These are phyloP conservation scores for Takifugu flavidus DNA, from an alignment of 2,113 vertebrate genomes.

Conservation along the genomic window DNA sequence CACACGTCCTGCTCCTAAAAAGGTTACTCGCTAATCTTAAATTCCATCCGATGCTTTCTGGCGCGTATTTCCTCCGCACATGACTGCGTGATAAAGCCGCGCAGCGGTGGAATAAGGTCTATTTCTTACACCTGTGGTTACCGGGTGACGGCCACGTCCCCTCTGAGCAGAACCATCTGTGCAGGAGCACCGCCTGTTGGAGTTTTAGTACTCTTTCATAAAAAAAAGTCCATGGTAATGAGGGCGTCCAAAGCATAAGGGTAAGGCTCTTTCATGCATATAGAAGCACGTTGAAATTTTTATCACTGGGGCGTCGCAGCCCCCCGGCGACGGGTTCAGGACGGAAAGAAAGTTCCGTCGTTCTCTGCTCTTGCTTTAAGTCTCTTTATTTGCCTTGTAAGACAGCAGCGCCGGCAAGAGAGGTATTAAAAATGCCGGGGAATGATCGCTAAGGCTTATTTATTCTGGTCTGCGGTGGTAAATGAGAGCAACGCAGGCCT, in stretches of 20 bases:
- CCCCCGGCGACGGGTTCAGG: conserved; percentile 10
- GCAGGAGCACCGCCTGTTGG: background rate
- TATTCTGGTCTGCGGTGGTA: conserved; percentile 16
- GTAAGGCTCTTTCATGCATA: conserved; percentile 59
- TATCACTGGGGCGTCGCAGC: conserved; percentile 48
- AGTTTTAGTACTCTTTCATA: conserved; percentile 4
- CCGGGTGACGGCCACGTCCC: conserved; percentile 16
- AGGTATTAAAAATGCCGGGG: background rate
- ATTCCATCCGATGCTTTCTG: too few species aligned
- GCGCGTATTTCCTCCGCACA: too few species aligned
- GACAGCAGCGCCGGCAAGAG: conserved; percentile 1
- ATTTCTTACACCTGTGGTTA: conserved; percentile 32
- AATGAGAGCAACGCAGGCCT: conserved; percentile 29
- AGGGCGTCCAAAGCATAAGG: conserved; percentile 37
- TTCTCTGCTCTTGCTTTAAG: background rate
- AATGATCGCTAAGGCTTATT: conserved; percentile 15
- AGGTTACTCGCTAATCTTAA: too few species aligned
- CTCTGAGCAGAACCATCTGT: conserved; percentile 9
- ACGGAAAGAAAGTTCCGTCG: conserved; percentile 1
- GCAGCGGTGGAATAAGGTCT: conserved; percentile 19
- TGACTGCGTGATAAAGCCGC: background rate
- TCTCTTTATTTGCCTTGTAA: background rate
- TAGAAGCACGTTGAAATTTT: conserved; percentile 62
- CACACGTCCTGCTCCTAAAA: too few species aligned
- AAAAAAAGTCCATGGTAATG: conserved; percentile 1